Conservation (phyloP, 2,888 invertebrate species). For the Drosophila atroscutellata region DNA sequence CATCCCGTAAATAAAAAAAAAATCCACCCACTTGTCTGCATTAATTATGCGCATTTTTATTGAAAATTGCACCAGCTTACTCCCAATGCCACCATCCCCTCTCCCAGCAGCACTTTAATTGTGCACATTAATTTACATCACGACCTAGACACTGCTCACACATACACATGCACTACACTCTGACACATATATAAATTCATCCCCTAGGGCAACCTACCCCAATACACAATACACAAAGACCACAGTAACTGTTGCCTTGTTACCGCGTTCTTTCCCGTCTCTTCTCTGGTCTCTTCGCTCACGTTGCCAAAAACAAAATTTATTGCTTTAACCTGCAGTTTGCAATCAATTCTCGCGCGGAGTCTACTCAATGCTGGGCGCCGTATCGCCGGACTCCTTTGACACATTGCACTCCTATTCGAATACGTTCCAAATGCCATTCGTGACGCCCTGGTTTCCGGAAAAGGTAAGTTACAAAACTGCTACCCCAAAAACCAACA, state of each 20-base stretch:
- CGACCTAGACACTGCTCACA: constrained; percentile 66
- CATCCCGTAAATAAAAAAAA: neutral
- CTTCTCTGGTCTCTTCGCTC: constrained; percentile 17
- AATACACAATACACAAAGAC: constrained; percentile 11
- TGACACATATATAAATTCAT: constrained; percentile 3
- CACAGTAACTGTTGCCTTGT: constrained; percentile 34
- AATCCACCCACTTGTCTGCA: constrained; percentile 39
- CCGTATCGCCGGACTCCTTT: constrained; percentile 96
- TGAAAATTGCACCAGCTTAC: constrained; percentile 61
- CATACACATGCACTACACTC: neutral
- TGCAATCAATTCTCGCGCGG: constrained; percentile 96
- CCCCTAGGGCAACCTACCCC: constrained; percentile 9
- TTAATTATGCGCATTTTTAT: constrained; percentile 78
- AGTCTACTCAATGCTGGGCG: constrained; percentile 95
- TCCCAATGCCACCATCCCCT: neutral
- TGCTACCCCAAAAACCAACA: neutral
- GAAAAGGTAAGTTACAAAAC: constrained; percentile 89
- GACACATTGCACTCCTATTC: constrained; percentile 97
- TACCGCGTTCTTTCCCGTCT: constrained; percentile 11
- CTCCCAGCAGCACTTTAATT: constrained; percentile 60
- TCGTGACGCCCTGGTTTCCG: constrained; percentile 97
- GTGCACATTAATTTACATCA: constrained; percentile 67
- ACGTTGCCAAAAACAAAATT: constrained; percentile 50
- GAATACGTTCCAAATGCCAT: constrained; percentile 98
- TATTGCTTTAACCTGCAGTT: constrained; percentile 87